Evolutionary conservation across 2,797 vertebrate species (phyloP), one percentile per base, ranked within the genome.

Genomic region (Catostomus latipinnis): DNA sequence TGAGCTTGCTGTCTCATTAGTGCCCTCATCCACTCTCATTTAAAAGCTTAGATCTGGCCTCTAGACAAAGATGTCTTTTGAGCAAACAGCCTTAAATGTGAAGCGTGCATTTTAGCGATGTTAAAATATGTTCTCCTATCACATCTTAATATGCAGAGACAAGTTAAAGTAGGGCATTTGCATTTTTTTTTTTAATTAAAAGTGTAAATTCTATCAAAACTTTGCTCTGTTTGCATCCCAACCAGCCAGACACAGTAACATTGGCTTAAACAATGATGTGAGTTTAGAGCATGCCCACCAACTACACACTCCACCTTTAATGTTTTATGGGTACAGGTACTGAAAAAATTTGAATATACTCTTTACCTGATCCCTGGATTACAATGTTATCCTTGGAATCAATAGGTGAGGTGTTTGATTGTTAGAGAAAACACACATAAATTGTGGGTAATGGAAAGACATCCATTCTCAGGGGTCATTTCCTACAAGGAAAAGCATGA

Each of bases 401-500:
- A 2, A 4, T 34, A 34, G 34, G 34, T 4, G 34, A 34, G 43
- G 67, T 22, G 63, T 68, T 54, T 18, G 63, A 46, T 88, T 89
- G 89, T 92, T 90, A 88, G 89, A 85, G 88, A 90, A 92, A 88
- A 82, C 75, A 68, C 81, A 91, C 90, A 91, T 90, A 93, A 93
- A 93, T 91, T 92, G 86, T 88, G 84, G 80, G 80, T 90, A 91
- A 92, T 91, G 90, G 89, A 92, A 93, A 91, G 88, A 91, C 92
- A 91, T 87, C 83, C 88, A 87, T 82, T 84, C 86, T 88, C 83
- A 75, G 89, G 87, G 93, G 92, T 94, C 90, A 93, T 93, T 93
- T 94, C 93, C 92, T 93, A 94, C 91, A 91, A 92, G 90, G 86
- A 90, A 92, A 91, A 86, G 71, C 76, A 80, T 91, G 90, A 93